Base-by-base conservation (phyloP, 2,888 invertebrate species). In the Xanthia icteritia region DNA sequence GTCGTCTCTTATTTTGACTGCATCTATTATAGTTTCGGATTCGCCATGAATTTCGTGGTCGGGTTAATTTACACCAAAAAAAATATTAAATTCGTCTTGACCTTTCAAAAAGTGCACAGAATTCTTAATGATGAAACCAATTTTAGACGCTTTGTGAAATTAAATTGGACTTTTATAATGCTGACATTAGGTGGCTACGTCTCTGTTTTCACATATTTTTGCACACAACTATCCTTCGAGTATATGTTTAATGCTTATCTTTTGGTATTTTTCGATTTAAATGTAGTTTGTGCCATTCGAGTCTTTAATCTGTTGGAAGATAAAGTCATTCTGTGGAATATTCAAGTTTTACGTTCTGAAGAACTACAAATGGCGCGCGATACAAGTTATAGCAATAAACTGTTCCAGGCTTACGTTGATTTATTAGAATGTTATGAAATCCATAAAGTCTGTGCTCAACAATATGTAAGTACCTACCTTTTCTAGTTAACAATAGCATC, bases 201-300 rank as follows among this genome's bases (percentile, higher is more conserved):
- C 31, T 17, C 51, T 15, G 15, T 2, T 31, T 51, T 42, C 20
- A 60, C 76, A 51, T 76, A 51, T 58, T 60, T 76, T n/a, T 51
- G 69, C 39, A 3, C 5, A 2, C n/a, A 42, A 1, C 0, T 76
- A 1, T 51, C 51, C 20, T 67, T 60, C 5, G 1, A 8, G 31
- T 13, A n/a, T 5, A 20, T 23, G 20, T 76, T 51, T 42, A 3
- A 20, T 60, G 20, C 0, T 42, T 78, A 73, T 36, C 17, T 78
- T 27, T 65, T 78, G 36, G 31, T 78, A 4, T 73, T 78, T 58
- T 78, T 60, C 9, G 64, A 81, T 81, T 81, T 78, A 5, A 78
- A 65, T 58, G 0, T 81, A 17, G 23, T 78, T 51, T 81, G 13
- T 17, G n/a, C 64, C 0, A 73, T 81, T 65, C 42, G 81, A 42